phyloP scores from a whole-genome alignment of 1,140 invertebrate species.

The Vanessa atalanta region DNA sequence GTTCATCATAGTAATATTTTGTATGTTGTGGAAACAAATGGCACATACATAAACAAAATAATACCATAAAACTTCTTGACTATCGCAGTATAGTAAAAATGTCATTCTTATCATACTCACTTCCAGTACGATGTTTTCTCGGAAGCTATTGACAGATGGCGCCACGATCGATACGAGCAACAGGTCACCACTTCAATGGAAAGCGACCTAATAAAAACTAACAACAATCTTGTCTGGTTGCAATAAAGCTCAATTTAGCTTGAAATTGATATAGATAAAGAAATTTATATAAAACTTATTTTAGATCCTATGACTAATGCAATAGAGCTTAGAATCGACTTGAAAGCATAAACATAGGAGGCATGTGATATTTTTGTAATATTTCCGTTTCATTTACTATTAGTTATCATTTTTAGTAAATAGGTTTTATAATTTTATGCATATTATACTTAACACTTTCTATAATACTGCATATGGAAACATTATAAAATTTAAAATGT shows the following conservation, averaged over 20 bases:
- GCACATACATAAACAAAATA: background rate
- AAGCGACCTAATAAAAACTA: conserved; percentile 13
- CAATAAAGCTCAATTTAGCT: conserved; percentile 1
- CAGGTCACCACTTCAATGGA: conserved; percentile 10
- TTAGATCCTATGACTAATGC: background rate
- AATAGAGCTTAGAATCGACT: too few species aligned
- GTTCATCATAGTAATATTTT: too few species aligned
- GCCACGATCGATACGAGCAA: conserved; percentile 22
- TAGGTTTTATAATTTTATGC: background rate
- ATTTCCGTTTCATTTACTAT: conserved; percentile 10
- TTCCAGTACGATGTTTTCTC: background rate
- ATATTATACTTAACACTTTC: too few species aligned
- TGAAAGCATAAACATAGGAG: too few species aligned
- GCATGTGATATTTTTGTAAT: background rate
- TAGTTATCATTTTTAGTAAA: conserved; percentile 4
- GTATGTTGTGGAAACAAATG: too few species aligned
- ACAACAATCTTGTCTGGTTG: background rate
- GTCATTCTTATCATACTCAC: background rate
- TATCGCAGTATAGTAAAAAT: background rate
- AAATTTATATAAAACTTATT: background rate
- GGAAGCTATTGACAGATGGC: conserved; percentile 9
- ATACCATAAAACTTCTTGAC: background rate
- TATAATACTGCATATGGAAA: too few species aligned
- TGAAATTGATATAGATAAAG: background rate
- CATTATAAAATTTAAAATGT: too few species aligned